Evolutionary conservation across 2,797 vertebrate genomes (phyloP), one percentile per base, ranked within the genome.

Genomic region (Varecia variegata): DNA sequence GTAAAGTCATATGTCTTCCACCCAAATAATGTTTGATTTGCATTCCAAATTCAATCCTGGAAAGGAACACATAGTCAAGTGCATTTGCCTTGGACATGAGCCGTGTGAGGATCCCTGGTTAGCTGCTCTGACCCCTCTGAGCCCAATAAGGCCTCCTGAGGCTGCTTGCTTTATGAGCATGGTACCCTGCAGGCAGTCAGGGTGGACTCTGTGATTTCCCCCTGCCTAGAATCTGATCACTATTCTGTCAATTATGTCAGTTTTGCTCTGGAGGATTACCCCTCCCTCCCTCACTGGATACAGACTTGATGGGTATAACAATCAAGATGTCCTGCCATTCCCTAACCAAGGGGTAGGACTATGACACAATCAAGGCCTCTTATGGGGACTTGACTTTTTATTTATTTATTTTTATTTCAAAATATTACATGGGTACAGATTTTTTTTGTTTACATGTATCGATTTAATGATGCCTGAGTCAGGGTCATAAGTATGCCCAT

Each of bases 41-140:
- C 95, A 97, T 97, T 96, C 74, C 79, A 97, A 93, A 97, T 93
- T 88, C 50, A 92, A 74, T 82, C 40, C 45, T 93, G 45, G 68
- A 88, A 95, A 87, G n/a, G 38, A 95, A 76, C 65, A 12, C 13
- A 80, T 18, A 81, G 32, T 95, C 56, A 90, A 90, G 58, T 68
- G 2, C 35, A 76, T 97, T 95, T 97, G 47, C 65, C 76, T 93
- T 87, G 85, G 79, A 40, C 27, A 5, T 27, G 38, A 89, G 65
- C 54, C n/a, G 32, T 79, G 5, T 15, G 38, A 80, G 54, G 56
- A 94, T 79, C 38, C 43, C 50, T 38, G 13, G 30, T 56, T 23
- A 56, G 17, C 40, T 85, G 13, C 25, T 88, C 76, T 87, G 74
- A 90, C 35, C 47, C n/a, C 14, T 82, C 74, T 68, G 73, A 6